These are phyloP conservation scores for Atherinomorus stipes DNA, from an alignment of 2,113 vertebrate species.

Conservation along the genomic window DNA sequence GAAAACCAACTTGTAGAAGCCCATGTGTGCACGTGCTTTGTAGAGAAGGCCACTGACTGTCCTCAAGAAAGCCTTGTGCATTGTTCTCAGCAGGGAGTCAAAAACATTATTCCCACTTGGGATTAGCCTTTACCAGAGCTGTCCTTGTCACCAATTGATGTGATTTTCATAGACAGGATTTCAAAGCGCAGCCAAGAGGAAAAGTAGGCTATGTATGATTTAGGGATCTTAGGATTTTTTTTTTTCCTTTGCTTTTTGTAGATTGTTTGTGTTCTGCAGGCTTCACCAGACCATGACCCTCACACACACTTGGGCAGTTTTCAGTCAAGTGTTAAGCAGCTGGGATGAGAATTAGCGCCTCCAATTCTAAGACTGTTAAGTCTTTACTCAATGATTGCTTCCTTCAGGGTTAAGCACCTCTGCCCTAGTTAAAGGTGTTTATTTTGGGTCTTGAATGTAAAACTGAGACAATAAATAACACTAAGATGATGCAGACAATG, in stretches of 20 bases:
- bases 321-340: conserved; percentile 4
- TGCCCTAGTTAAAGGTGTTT: not conserved
- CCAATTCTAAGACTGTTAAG: not conserved
- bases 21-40: not conserved
- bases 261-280: conserved; percentile 1
- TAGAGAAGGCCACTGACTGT: not conserved
- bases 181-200: not conserved
- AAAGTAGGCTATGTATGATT: not conserved
- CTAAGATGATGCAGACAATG: not conserved
- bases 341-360: not conserved
- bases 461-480: not conserved
- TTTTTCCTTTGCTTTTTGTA: not conserved
- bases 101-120: not conserved
- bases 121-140: not conserved
- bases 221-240: not conserved
- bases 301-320: not conserved
- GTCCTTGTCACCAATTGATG: not conserved
- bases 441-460: not conserved
- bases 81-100: conserved; percentile 3
- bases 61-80: not conserved
- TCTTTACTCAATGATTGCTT: not conserved
- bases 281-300: conserved; percentile 5
- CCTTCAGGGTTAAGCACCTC: not conserved
- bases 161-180: conserved; percentile 17
- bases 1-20: not conserved